These are phyloP conservation scores for Acleris holmiana DNA, from an alignment of 2,888 invertebrate species.

Conservation along the genomic window DNA sequence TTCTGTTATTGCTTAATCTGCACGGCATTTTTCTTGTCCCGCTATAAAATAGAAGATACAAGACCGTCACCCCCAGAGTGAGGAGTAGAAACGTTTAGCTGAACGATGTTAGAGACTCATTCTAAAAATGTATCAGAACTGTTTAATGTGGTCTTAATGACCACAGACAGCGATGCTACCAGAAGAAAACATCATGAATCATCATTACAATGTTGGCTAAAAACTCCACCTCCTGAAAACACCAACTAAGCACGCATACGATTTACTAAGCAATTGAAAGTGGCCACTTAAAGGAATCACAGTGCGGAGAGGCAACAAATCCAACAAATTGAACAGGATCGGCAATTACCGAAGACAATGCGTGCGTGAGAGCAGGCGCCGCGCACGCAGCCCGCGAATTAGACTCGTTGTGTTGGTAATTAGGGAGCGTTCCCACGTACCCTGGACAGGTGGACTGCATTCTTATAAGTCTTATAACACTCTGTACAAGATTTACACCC, in stretches of 20 bases:
- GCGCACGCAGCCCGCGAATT: slow-evolving; percentile 81
- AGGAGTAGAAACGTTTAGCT: too few species aligned
- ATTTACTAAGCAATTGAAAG: slow-evolving; percentile 81
- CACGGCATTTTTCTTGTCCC: too few species aligned
- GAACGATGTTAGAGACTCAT: too few species aligned
- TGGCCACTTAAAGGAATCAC: slow-evolving; percentile 83
- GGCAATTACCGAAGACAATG: slow-evolving; percentile 84
- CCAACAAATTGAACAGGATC: slow-evolving; percentile 82
- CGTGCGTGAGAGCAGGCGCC: slow-evolving; percentile 80
- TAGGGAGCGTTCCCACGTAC: slow-evolving; percentile 79
- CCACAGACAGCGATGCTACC: too few species aligned
- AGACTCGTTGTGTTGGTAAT: slow-evolving; percentile 81
- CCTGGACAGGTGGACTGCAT: slow-evolving; percentile 57
- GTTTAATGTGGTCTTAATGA: too few species aligned
- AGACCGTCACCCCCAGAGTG: too few species aligned
- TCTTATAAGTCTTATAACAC: slow-evolving; percentile 38
- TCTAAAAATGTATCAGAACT: too few species aligned
- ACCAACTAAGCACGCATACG: slow-evolving; percentile 59
- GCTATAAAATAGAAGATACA: too few species aligned
- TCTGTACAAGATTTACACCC: slow-evolving; percentile 8
- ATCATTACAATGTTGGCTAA: slow-evolving; percentile 25
- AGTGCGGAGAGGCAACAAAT: slow-evolving; percentile 76
- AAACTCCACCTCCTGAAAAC: background rate
- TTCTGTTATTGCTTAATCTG: too few species aligned
- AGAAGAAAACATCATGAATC: background rate